Evolutionary conservation across 2,888 invertebrate species (phyloP), one percentile per base, ranked within the genome.

Genomic region (Antitype chi): DNA sequence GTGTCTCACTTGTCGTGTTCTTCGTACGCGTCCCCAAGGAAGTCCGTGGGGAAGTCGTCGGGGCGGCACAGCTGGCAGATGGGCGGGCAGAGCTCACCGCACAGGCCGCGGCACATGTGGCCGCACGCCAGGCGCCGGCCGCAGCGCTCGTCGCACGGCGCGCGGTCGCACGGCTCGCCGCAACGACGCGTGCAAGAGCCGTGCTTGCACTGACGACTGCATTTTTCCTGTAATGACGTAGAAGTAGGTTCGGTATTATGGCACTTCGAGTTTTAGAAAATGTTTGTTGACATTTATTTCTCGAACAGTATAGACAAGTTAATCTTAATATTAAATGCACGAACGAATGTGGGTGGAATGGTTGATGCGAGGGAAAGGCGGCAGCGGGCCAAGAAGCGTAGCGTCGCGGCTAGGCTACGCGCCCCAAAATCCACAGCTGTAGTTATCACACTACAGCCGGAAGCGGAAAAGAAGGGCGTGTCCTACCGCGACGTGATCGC

Each of bases 21-120:
- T 13, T 97, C 97, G 80, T 90, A 92, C 8, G 89, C 87, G 76
- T 95, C 93, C 25, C 94, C 95, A 59, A 94, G 88, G 89, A 95
- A 94, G 88, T 93, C 95, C 0, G 87, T 91, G 57, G 96, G 96
- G 89, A 97, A 95, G 80, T 93, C 87, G 17, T 96, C 96, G n/a
- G 95, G 94, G 79, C 97, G 87, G 93, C 98, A 98, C 25, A 90
- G 68, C 47, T 95, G 92, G 93, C 98, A 98, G 71, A 97, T 88
- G 53, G 92, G 92, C 25, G 97, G 98, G 91, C 98, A 98, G 17
- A 95, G 96, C 92, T 98, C 98, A 23, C 98, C 98, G 94, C 98
- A 98, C 71, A 98, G 96, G 23, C 98, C 98, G 89, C 97, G 96
- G 93, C 98, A 98, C n/a, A 90, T 89, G 93, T 98, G 98, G 0